Conservation (phyloP, 1,140 invertebrate genomes). For the Megalopta genalis region DNA sequence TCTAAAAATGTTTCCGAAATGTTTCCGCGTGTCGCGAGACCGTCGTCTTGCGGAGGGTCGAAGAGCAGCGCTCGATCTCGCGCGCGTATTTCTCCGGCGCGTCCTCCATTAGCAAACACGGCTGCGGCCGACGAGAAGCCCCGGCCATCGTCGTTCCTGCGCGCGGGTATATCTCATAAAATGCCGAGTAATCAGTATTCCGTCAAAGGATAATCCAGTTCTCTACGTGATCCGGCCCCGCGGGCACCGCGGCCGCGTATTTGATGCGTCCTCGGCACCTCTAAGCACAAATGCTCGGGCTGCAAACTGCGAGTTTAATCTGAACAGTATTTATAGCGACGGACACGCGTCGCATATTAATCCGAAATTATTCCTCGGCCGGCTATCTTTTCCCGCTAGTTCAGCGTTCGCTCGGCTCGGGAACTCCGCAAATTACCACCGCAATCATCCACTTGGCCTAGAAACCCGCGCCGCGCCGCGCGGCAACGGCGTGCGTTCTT, state of each 20-base stretch:
- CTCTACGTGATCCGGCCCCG: neutral
- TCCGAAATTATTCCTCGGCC: slow-evolving; percentile 8
- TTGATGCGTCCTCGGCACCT: neutral
- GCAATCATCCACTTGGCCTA: slow-evolving; percentile 11
- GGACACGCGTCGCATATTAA: slow-evolving; percentile 26
- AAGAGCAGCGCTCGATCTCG: too few species aligned
- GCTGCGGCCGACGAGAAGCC: too few species aligned
- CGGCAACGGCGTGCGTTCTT: neutral
- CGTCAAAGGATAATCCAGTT: neutral
- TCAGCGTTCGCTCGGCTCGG: slow-evolving; percentile 22
- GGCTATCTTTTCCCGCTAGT: neutral
- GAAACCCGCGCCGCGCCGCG: slow-evolving; percentile 10
- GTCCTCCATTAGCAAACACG: too few species aligned
- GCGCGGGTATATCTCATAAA: too few species aligned
- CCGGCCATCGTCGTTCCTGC: too few species aligned
- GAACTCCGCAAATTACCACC: slow-evolving; percentile 29
- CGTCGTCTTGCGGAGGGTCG: too few species aligned
- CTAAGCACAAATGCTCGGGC: neutral
- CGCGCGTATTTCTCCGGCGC: too few species aligned
- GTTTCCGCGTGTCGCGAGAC: too few species aligned
- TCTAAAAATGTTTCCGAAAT: too few species aligned
- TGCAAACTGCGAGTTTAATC: neutral
- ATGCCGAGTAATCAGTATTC: neutral
- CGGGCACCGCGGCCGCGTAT: neutral
- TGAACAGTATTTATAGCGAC: neutral